Evolutionary conservation across 2,113 vertebrate species (phyloP), one percentile per base, ranked within the genome.

Genomic region (Zapus hudsonius): DNA sequence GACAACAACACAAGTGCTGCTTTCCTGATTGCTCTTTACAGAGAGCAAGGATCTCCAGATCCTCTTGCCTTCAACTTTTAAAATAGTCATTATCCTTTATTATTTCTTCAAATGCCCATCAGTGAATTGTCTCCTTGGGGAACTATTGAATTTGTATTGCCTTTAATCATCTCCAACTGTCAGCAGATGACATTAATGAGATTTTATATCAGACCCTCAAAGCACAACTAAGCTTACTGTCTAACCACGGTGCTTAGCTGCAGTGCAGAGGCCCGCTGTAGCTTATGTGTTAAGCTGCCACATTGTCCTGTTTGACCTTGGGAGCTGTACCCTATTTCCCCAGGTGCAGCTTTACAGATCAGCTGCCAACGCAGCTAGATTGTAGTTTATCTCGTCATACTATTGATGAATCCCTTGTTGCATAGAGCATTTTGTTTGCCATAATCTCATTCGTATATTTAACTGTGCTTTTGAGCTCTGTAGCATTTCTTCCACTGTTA

Each of bases 141-240:
- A 91, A 66, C 47, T 74, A 84, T 29, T 74, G 47, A 47, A 57
- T 92, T 79, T 69, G 9, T 47, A 47, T 92, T 63, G 86, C 61
- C 72, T 57, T 52, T 67, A 88, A 81, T 91, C 66, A 73, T 74
- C 70, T 70, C 59, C 44, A 64, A 29, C 12, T 72, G 55, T 78
- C 38, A 38, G 59, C 63, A 89, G 81, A 63, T 67, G 74, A 66
- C 75, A 44, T 55, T 75, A 78, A 38, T 75, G 40, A 67, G 44
- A 33, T 33, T 85, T 63, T 25, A 36, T 33, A 16, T 44, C 92
- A 69, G 38, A 91, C 42, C 36, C 27, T 61, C 33, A 20, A 7
- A 23, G n/a, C 69, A 20, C 57, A 5, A 5, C 69, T 42, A n/a
- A 83, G n/a, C 16, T 36, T 11, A 8, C 73, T 72, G 3, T 20